phyloP scores from a whole-genome alignment of 2,797 vertebrate genomes.

The Coccyzus lansbergi region DNA sequence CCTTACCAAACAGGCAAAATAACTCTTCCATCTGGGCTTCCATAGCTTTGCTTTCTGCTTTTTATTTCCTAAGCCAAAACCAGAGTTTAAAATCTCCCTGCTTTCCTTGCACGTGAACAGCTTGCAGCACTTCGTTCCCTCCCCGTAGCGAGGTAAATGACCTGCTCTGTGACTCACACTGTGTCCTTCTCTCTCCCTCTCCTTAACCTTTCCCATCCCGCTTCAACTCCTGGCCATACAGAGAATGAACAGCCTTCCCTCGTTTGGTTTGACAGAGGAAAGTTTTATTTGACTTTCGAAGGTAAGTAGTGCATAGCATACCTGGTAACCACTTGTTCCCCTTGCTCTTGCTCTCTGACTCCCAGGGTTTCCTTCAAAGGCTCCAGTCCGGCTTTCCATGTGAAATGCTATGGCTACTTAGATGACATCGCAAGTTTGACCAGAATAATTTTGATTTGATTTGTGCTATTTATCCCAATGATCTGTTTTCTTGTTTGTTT shows the following conservation, averaged over 20 bases:
- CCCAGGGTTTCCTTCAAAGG: constrained; percentile 58
- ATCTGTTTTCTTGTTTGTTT: not conserved
- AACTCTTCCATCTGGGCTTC: constrained; percentile 64
- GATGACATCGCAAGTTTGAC: constrained; percentile 10
- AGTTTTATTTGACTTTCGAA: constrained; percentile 99
- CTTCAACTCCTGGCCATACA: constrained; percentile 88
- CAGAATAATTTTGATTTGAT: constrained; percentile 49
- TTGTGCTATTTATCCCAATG: not conserved
- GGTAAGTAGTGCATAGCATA: constrained; percentile 90
- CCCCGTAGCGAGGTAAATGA: constrained; percentile 82
- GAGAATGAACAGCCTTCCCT: constrained; percentile 97
- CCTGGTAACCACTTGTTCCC: constrained; percentile 57
- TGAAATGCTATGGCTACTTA: constrained; percentile 73
- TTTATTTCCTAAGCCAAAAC: constrained; percentile 44
- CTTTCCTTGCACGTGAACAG: constrained; percentile 68
- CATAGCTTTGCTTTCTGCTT: constrained; percentile 78
- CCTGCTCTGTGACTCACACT: constrained; percentile 88
- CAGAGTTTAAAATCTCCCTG: not conserved
- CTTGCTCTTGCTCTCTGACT: constrained; percentile 63
- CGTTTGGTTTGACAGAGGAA: constrained; percentile 99
- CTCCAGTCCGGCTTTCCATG: constrained; percentile 31
- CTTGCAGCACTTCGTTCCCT: constrained; percentile 77
- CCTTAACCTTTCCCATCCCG: constrained; percentile 84
- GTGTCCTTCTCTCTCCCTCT: constrained; percentile 95
- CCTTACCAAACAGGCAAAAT: not conserved